Conservation (phyloP, 2,113 vertebrate genomes). For the Erinaceus europaeus region DNA sequence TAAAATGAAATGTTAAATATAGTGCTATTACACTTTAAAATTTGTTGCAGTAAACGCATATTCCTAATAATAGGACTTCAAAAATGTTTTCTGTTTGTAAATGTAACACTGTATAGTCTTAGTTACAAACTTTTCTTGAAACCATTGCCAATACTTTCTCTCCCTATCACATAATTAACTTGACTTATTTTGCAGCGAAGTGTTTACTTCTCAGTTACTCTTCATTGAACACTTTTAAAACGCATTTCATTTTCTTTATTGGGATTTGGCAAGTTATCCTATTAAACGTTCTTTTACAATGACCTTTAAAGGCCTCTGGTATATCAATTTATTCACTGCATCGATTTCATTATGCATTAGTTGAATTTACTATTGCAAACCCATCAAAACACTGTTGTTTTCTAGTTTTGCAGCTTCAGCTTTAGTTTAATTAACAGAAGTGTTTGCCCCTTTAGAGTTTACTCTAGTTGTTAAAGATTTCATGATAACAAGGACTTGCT, state of each 20-base stretch:
- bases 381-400: neutral
- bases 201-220: slow-evolving; percentile 32
- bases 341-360: slow-evolving; percentile 61
- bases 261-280: slow-evolving; percentile 54
- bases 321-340: slow-evolving; percentile 42
- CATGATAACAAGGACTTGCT: neutral
- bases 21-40: neutral
- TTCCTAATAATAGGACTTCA: neutral
- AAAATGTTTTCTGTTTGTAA: neutral
- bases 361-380: neutral
- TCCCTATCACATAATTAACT: slow-evolving; percentile 17
- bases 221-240: slow-evolving; percentile 51
- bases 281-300: slow-evolving; percentile 29
- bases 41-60: neutral
- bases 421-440: neutral
- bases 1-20: neutral
- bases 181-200: neutral
- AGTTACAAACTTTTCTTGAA: neutral
- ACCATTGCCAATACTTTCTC: neutral
- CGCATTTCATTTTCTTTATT: slow-evolving; percentile 32
- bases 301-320: slow-evolving; percentile 17
- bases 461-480: neutral
- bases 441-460: neutral
- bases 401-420: neutral
- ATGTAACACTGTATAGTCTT: neutral